A percentile compares a stretch with the other conserved stretches of the same genome.
These are phyloP conservation scores for Papilio aristodemus DNA, from an alignment of 1,140 invertebrate species.

Conservation along the genomic window DNA sequence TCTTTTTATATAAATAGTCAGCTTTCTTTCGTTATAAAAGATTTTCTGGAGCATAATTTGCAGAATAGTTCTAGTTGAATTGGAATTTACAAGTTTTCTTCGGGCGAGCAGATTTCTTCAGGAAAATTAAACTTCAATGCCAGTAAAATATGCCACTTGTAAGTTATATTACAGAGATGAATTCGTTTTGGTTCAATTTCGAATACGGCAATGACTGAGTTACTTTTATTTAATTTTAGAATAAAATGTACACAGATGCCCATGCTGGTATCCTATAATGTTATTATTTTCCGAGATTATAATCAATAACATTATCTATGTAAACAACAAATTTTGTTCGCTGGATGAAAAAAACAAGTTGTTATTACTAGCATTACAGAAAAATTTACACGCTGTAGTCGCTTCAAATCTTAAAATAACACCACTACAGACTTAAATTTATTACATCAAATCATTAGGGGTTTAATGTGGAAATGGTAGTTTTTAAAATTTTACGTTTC, in stretches of 20 bases:
- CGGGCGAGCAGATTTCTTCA: neutral
- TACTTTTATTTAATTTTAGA: no score
- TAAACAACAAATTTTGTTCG: no score
- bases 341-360: no score
- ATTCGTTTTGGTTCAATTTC: neutral
- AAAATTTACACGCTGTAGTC: no score
- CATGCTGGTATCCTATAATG: no score
- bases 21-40: slow-evolving; percentile 3
- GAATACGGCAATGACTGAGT: neutral
- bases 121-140: neutral
- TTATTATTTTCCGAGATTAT: neutral
- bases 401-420: no score
- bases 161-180: neutral
- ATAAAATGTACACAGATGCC: no score
- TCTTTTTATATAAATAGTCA: slow-evolving; percentile 4
- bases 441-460: no score
- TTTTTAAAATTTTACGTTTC: neutral
- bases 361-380: no score
- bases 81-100: neutral
- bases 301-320: no score
- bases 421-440: neutral
- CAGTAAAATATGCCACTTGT: neutral
- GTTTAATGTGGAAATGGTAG: neutral
- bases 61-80: no score
- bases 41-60: neutral